A percentile compares a stretch with the other conserved stretches of the same genome.
phyloP scores from a whole-genome alignment of 2,113 vertebrate species.

The Prinia subflava region DNA sequence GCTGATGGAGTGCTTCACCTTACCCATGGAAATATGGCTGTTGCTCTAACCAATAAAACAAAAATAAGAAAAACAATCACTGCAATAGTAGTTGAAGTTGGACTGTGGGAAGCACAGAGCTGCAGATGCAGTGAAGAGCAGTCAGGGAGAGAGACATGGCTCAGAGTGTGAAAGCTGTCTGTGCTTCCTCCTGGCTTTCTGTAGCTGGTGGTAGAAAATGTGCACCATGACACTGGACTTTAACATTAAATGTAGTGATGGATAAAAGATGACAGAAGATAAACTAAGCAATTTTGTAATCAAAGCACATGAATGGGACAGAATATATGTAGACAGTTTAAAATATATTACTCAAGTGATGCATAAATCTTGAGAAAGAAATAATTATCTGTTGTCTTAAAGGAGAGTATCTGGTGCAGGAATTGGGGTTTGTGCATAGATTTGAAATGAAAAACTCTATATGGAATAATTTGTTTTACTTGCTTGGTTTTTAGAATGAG shows the following conservation, averaged over 20 bases:
- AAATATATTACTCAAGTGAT: not conserved
- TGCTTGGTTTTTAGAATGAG: not conserved
- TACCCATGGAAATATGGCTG: not conserved
- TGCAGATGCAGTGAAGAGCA: not conserved
- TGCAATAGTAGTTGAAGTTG: not conserved
- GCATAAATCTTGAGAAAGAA: not conserved
- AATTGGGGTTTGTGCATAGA: not conserved
- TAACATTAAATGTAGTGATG: not conserved
- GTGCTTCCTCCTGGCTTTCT: not conserved
- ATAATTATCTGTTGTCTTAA: not conserved
- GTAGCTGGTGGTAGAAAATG: not conserved
- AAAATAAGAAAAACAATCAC: not conserved
- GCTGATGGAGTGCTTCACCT: not conserved
- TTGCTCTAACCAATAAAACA: not conserved
- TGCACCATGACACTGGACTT: not conserved
- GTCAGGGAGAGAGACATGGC: not conserved
- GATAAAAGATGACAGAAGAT: not conserved
- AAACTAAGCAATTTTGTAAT: not conserved
- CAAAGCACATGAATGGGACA: not conserved
- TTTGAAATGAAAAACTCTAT: not conserved
- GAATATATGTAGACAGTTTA: not conserved
- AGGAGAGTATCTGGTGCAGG: not conserved
- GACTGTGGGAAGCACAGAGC: not conserved
- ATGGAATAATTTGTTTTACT: not conserved
- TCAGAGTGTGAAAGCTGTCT: not conserved